Evolutionary conservation across 2,797 vertebrate genomes (phyloP), one percentile per base, ranked within the genome.

Genomic region (Falco cherrug): DNA sequence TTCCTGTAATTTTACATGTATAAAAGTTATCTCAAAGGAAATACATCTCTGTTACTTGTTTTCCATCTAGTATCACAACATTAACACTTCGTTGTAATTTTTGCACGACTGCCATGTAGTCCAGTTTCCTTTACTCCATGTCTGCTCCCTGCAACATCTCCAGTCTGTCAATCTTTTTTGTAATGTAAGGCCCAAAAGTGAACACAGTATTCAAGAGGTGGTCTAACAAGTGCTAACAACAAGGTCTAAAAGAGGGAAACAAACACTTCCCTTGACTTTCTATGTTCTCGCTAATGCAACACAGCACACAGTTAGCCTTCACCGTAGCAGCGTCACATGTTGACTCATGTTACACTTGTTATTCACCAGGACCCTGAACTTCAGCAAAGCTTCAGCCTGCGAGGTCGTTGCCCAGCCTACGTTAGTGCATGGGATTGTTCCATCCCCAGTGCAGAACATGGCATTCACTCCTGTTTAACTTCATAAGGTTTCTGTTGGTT

Each of bases 361-460:
- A 7, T 77, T 83, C 7, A 14, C 11, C 29, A 57, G 33, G 33
- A 57, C 16, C 29, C 13, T 22, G 24, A 74, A 50, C 14, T 51
- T 89, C 61, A 74, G 24, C 16, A 61, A 56, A 88, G 33, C 48
- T 29, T 71, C 35, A 43, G 16, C 39, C 35, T 71, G 9, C 50
- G 59, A 73, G 3, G 35, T 5, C 10, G 6, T 53, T 65, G 16
- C 11, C 19, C 28, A 59, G 28, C 6, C 18, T 13, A 6, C 28
- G 18, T 1, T 22, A 11, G 50, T 50, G 19, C 6, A 9, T 1
- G 1, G 3, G 53, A 8, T 2, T 78, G 8, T 39, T 71, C 35
- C 28, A 41, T 11, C 11, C 4, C 20, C 15, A 39, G 47, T 31
- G 25, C 25, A 47, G 74, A 85, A 67, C 33, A 6, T 6, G 17